Base-by-base conservation (phyloP, 2,888 invertebrate genomes). In the Cephus spinipes region DNA sequence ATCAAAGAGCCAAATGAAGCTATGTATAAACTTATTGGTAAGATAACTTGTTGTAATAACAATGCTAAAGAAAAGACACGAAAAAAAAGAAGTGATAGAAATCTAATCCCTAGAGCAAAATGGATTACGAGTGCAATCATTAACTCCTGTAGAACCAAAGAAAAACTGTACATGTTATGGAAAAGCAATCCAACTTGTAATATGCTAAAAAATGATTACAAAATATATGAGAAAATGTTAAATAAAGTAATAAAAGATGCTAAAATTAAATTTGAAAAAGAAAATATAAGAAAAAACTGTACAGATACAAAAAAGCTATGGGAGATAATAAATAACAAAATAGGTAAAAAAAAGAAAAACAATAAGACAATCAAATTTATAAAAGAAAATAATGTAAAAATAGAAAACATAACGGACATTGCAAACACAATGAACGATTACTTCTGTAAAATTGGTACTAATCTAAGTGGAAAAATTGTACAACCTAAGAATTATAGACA, bases 71-170 rank as follows among this genome's bases (percentile, higher is more conserved):
- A 12, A 6, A 76, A 76, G 32, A 32, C 32, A 32, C 32, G n/a
- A 32, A 32, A 32, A 32, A 32, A 32, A 32, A 32, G 32, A 11
- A 76, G 40, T 12, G 31, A 34, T 33, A 73, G 32, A 6, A 76
- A 30, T 11, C 32, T 33, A 71, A 0, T 11, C 36, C 34, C 77
- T 36, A 73, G 77, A 36, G 73, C 33, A 35, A 73, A 73, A 1
- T 76, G 77, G 77, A 76, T 76, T 11, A 76, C 73, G 11, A 71
- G 40, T 23, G 77, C 31, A n/a, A 73, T 76, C 30, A 73, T 76
- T 23, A 73, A n/a, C 6, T 76, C 77, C 0, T 36, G 71, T 73
- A 76, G 73, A 15, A 73, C 32, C 30, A 76, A 73, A 33, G 36
- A 71, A 11, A 32, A 31, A 6, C 40, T 76, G n/a, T 76, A 76